Evolutionary conservation across 2,888 invertebrate genomes (phyloP), one percentile per base, ranked within the genome.

Genomic region (Spicauda simplicius): DNA sequence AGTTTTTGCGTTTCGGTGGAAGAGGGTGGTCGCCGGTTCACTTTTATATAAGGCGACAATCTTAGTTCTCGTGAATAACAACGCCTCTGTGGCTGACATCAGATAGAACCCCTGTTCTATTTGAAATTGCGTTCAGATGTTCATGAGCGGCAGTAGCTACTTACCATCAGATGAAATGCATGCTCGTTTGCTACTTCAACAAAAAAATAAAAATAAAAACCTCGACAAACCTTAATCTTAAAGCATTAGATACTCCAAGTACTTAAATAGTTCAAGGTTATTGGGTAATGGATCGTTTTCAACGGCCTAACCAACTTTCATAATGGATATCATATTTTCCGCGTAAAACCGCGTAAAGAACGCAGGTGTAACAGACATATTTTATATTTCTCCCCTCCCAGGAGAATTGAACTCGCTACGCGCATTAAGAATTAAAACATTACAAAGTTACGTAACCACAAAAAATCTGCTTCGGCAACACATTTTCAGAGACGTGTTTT

Each of bases 321-420:
- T 48, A 16, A 48, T 48, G 48, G 48, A 48, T 4, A 48, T 48
- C 48, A 48, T 48, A 48, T 48, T 48, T 48, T 48, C 25, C 25
- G 25, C 16, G 48, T 16, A 16, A 48, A 16, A 48, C 16, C 48
- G 48, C 2, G 16, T 16, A 48, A 16, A 33, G 20, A 56, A 33
- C 20, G 33, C 56, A 16, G n/a, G 33, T 56, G 16, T 62, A 67
- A 41, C 70, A 72, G 72, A 74, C 72, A 77, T 74, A 77, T 73
- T 80, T 78, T 78, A 78, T 79, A 77, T 7, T 16, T 16, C 8
- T 7, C 16, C 14, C 33, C 12, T 18, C 56, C 25, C 56, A 11
- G 18, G 56, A 18, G 56, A 16, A 56, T 56, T 56, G 33, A 56
- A 56, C 56, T 56, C 33, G 56, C 4, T 30, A 56, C 10, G 16